Percentiles rank a stretch among this genome's conserved stretches.
Evolutionary conservation across 2,113 vertebrate species (phyloP).

Genomic region (Psammodynastes pulverulentus): DNA sequence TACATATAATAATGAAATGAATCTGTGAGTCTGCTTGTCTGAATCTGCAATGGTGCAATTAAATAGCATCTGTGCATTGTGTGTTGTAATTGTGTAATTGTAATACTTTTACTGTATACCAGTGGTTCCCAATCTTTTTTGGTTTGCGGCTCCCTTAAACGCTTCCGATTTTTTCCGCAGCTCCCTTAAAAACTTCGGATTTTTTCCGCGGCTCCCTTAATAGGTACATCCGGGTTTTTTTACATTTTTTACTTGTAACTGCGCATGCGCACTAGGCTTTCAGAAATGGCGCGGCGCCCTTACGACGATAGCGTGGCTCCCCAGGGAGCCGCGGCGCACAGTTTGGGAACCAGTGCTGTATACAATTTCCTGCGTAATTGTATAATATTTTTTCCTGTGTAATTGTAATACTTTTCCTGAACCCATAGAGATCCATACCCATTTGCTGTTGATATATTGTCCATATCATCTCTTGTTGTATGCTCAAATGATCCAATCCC

Average conservation of each 20-base stretch:
- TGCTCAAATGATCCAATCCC: neutral
- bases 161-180: no score
- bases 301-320: no score
- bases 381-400: neutral
- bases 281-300: no score
- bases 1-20: neutral
- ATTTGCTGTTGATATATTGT: neutral
- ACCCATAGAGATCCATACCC: neutral
- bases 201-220: no score
- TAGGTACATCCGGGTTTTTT: no score
- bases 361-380: neutral
- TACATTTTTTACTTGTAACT: no score
- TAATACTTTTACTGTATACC: neutral
- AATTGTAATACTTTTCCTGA: neutral
- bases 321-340: no score
- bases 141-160: no score
- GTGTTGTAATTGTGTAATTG: neutral
- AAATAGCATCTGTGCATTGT: neutral
- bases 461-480: neutral
- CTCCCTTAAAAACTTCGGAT: no score
- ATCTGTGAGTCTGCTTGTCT: neutral
- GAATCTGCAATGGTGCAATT: neutral
- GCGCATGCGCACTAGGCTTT: no score
- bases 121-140: no score
- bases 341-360: no score